Evolutionary conservation across 30 jellyfish, hydroid and myxozoan genomes (phyloP), one percentile per base, ranked within the genome.

Genomic region (Turritopsis rubra): DNA sequence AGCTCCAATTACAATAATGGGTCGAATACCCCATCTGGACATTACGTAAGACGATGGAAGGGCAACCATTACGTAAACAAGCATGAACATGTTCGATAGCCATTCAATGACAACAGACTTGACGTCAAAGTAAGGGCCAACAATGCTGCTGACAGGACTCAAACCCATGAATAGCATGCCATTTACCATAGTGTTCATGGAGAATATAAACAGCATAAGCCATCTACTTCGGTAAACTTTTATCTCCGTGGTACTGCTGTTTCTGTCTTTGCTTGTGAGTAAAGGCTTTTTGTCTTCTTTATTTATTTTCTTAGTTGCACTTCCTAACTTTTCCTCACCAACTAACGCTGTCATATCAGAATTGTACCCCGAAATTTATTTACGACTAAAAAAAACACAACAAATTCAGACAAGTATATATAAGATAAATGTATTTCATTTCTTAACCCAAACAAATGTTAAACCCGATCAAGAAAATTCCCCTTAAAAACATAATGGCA

Each of bases 151-250:
- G 29, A 86, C 85, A 0, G 97, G 84, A 8, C 96, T 87, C 18
- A 91, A 70, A 0, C 95, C 83, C 54, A 91, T 91, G 91, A 90
- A 91, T 29, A 91, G 21, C 0, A 88, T 87, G n/a, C 89, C 97
- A 83, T 86, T 84, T 1, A 90, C 89, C 91, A 84, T 84, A 8
- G 91, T 91, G 73, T 81, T 85, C 77, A 73, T 66, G 52, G 91
- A 83, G 72, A 86, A 91, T 20, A 91, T 65, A 71, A 87, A 81
- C 23, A 91, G 71, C 76, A 80, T 78, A 20, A 87, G 71, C 96
- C 95, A 91, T 87, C 97, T 80, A 28, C 75, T 74, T 29, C 30
- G 18, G 8, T 68, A 68, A 68, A 68, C 77, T 27, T 0, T 68
- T n/a, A 68, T 27, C 28, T 8, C 77, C 9, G 31, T 68, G n/a